Evolutionary conservation across 1,140 invertebrate species (phyloP).

Genomic region (Vanessa atalanta): DNA sequence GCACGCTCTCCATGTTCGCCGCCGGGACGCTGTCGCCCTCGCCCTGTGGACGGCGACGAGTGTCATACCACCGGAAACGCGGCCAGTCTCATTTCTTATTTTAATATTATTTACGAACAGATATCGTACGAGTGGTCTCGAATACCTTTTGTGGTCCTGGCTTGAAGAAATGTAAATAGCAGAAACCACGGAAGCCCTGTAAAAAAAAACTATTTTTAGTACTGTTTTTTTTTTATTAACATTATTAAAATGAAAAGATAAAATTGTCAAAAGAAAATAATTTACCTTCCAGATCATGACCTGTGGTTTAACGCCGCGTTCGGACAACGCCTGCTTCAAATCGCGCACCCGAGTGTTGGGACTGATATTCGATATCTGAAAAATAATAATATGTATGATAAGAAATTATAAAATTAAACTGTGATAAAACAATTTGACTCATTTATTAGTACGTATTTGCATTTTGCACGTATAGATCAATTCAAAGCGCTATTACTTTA

Average conservation of each 20-base stretch:
- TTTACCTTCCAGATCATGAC: constrained; percentile 84
- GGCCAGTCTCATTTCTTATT: not conserved
- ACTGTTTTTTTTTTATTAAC: no score
- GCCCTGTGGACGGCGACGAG: constrained; percentile 43
- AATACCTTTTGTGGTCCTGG: constrained; percentile 71
- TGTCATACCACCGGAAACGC: no score
- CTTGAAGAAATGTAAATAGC: constrained; percentile 85
- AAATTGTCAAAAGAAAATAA: not conserved
- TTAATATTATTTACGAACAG: no score
- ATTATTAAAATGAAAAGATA: not conserved
- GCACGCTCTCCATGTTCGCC: constrained; percentile 60
- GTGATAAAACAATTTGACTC: no score
- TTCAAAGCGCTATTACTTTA: no score
- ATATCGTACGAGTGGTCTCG: no score
- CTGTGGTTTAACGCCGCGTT: constrained; percentile 84
- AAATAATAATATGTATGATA: constrained; percentile 15
- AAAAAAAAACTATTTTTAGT: constrained; percentile 33
- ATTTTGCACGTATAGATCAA: no score
- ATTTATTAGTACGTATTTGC: no score
- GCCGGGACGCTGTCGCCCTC: constrained; percentile 58
- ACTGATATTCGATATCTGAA: constrained; percentile 83
- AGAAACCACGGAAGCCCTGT: constrained; percentile 83
- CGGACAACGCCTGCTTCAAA: constrained; percentile 83
- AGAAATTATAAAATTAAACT: no score
- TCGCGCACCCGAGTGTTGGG: constrained; percentile 83